Evolutionary conservation across 2,113 vertebrate species (phyloP).

Genomic region (Laticauda colubrina): DNA sequence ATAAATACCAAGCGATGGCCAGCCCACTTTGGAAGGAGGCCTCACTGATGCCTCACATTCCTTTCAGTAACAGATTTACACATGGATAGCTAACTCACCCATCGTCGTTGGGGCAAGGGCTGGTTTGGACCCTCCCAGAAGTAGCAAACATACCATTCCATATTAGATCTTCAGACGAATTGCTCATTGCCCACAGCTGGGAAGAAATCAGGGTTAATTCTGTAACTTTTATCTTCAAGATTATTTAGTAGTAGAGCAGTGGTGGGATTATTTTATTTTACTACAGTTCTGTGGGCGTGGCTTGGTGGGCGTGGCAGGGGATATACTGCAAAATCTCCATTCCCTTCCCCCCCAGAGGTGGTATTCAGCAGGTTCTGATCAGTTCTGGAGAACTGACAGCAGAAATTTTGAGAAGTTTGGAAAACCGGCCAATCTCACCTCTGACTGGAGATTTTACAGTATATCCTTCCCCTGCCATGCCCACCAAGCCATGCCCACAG

Average conservation of each 20-base stretch:
- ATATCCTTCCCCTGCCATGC: too few species aligned
- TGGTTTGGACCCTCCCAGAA: neutral
- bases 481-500: too few species aligned
- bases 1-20: neutral
- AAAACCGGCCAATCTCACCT: too few species aligned
- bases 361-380: too few species aligned
- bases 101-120: neutral
- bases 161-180: neutral
- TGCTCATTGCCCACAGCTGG: neutral
- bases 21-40: neutral
- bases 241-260: neutral
- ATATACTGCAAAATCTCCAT: too few species aligned
- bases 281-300: too few species aligned
- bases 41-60: neutral
- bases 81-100: neutral
- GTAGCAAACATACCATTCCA: neutral
- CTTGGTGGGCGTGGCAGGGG: too few species aligned
- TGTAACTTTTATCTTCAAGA: neutral
- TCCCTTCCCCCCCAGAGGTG: too few species aligned
- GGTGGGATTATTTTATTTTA: too few species aligned
- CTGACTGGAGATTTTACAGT: too few species aligned
- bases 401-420: too few species aligned
- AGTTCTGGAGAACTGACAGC: too few species aligned
- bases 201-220: neutral
- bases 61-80: neutral